Percentiles rank a stretch among this genome's conserved stretches.
Evolutionary conservation across 2,113 vertebrate species (phyloP).

Genomic region (Neopipo cinnamomea): DNA sequence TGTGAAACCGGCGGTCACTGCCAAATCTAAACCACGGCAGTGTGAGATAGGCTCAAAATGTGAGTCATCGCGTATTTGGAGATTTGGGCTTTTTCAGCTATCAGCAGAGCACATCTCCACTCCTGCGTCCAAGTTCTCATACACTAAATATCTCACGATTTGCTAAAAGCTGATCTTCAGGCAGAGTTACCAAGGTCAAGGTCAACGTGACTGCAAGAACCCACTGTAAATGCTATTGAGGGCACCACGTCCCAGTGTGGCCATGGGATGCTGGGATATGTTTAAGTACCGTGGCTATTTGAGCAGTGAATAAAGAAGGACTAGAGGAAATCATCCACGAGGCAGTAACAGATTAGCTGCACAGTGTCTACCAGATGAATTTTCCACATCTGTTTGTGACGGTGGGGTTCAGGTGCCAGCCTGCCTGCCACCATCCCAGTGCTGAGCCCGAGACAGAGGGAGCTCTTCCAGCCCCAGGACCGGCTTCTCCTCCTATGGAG

Average conservation of each 20-base stretch:
- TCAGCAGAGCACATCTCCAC: constrained; percentile 66
- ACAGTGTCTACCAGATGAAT: not conserved
- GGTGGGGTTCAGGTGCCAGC: not conserved
- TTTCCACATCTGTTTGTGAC: not conserved
- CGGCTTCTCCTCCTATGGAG: not conserved
- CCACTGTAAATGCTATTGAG: not conserved
- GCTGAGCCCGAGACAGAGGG: not conserved
- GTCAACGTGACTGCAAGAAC: not conserved
- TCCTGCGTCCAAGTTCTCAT: constrained; percentile 18
- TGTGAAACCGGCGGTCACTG: constrained; percentile 50
- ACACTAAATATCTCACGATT: constrained; percentile 22
- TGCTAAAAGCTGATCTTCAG: constrained; percentile 18
- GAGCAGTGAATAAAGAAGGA: not conserved
- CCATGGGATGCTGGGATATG: not conserved
- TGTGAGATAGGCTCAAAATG: constrained; percentile 68
- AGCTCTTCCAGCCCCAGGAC: not conserved
- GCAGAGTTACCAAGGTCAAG: constrained; percentile 2
- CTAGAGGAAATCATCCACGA: not conserved
- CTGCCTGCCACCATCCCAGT: not conserved
- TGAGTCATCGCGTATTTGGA: constrained; percentile 61
- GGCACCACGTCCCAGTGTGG: not conserved
- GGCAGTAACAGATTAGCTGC: not conserved
- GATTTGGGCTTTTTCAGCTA: constrained; percentile 33
- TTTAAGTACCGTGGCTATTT: not conserved
- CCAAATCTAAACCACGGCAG: constrained; percentile 65